Evolutionary conservation across 2,888 invertebrate genomes (phyloP), one percentile per base, ranked within the genome.

Genomic region (Ferdinandea cuprea): DNA sequence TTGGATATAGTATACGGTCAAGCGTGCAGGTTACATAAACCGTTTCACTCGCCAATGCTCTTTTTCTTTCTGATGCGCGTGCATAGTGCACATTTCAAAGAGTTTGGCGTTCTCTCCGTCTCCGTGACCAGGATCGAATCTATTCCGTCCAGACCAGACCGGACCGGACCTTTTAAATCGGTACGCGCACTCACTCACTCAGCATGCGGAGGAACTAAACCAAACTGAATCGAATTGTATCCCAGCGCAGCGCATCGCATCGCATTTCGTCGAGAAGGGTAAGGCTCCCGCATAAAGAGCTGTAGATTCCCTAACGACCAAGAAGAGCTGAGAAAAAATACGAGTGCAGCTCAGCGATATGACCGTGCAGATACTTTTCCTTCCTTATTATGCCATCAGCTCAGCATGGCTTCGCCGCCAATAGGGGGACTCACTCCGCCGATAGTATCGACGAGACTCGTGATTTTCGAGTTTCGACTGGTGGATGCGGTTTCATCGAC

Each of bases 321-420:
- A 25, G 37, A 28, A 13, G 52, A 54, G 58, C 46, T 46, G 40
- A 66, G 46, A 63, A 76, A 71, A 80, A 35, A 76, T 71, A 81
- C 52, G 78, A 83, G 66, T 25, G 28, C 78, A 59, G 40, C 72
- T n/a, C n/a, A 52, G 15, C 66, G 58, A 40, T 50, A 50, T 48
- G 56, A 30, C 61, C 50, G 42, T 65, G 65, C n/a, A 78, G 66
- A 68, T 59, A 50, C 44, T 58, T 69, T 83, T 78, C 30, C 78
- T 78, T 83, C 78, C 77, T 78, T 83, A 78, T 83, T 78, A 83
- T 83, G 78, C 78, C 83, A 78, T 83, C 77, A 78, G 72, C 61
- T 37, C 65, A 71, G 71, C 66, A 72, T 66, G 78, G 48, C 40
- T 79, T 25, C 35, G 13, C 28, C 8, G 9, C 19, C 5, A 4